Evolutionary conservation across 2,113 vertebrate species (phyloP).

Genomic region (Phasianus colchicus): DNA sequence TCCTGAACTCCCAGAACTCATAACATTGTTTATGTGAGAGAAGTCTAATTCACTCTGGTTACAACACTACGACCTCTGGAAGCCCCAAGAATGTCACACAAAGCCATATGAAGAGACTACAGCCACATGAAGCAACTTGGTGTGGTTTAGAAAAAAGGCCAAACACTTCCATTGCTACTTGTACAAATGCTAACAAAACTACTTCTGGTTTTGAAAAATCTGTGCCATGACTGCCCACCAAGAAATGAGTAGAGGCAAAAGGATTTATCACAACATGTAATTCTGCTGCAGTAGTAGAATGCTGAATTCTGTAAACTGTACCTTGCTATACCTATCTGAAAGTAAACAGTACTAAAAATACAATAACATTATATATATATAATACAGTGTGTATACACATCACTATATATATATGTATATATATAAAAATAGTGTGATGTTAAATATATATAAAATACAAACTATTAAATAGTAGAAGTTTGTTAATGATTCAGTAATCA

Average conservation of each 20-base stretch:
- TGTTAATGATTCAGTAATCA: neutral
- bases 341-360: neutral
- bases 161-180: neutral
- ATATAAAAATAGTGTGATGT: neutral
- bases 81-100: neutral
- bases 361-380: neutral
- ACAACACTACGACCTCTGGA: neutral
- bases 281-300: neutral
- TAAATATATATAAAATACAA: neutral
- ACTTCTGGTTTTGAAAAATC: neutral
- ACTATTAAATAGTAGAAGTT: neutral
- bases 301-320: neutral
- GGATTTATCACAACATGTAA: neutral
- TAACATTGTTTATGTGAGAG: neutral
- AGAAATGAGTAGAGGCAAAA: neutral
- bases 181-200: neutral
- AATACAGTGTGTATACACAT: too few species aligned
- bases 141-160: neutral
- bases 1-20: neutral
- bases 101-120: neutral
- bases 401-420: too few species aligned
- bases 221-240: neutral
- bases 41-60: neutral
- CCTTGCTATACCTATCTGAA: neutral
- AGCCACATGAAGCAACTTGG: neutral